phyloP scores from a whole-genome alignment of 2,113 vertebrate genomes.

The Azemiops feae region DNA sequence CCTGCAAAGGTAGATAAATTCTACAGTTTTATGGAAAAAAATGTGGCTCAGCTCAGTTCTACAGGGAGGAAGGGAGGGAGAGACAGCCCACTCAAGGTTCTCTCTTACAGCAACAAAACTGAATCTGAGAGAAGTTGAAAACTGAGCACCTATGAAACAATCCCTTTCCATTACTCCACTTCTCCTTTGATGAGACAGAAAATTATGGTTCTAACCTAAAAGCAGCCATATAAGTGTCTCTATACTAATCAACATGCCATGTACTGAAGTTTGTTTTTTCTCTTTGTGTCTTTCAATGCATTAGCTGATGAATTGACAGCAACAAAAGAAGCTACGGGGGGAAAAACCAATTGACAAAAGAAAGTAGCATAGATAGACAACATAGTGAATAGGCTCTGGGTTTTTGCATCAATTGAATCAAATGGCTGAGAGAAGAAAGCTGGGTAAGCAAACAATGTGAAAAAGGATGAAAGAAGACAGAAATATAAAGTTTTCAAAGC shows the following conservation, averaged over 20 bases:
- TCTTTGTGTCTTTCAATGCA: not conserved
- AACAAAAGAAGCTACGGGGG: slow-evolving; percentile 42
- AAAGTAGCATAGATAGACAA: not conserved
- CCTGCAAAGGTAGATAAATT: not conserved
- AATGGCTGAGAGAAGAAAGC: slow-evolving; percentile 25
- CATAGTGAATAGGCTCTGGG: slow-evolving; percentile 61
- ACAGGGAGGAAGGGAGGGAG: not conserved
- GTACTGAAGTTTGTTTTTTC: not conserved
- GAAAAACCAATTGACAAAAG: slow-evolving; percentile 14
- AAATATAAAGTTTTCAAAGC: not conserved
- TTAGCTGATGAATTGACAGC: not conserved
- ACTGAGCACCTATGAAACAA: not conserved
- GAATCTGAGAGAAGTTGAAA: not conserved
- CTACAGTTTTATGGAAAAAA: not conserved
- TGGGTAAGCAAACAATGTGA: slow-evolving; percentile 32
- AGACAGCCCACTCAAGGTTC: not conserved
- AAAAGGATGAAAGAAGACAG: slow-evolving; percentile 18
- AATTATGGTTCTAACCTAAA: not conserved
- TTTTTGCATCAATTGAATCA: slow-evolving; percentile 50
- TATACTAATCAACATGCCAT: not conserved
- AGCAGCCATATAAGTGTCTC: not conserved
- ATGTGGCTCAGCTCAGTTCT: not conserved
- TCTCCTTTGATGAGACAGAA: not conserved
- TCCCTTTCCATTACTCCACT: not conserved
- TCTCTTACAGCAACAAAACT: not conserved